phyloP scores from a whole-genome alignment of 2,113 vertebrate genomes.

The Xiphophorus hellerii region DNA sequence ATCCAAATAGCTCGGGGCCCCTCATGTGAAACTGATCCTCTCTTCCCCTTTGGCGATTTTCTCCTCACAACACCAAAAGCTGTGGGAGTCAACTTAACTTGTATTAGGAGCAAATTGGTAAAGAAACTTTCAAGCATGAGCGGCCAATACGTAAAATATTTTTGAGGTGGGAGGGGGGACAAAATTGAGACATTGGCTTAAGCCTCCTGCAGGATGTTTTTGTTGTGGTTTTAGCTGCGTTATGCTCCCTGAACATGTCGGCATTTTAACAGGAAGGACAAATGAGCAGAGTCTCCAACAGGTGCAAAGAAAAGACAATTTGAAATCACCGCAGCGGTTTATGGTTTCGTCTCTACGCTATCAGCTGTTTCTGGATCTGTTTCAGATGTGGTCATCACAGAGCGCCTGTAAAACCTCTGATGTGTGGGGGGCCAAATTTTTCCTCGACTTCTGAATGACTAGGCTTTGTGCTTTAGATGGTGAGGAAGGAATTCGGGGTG shows the following conservation, averaged over 20 bases:
- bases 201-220: constrained; percentile 41
- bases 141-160: constrained; percentile 68
- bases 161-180: constrained; percentile 17
- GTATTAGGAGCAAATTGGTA: constrained; percentile 76
- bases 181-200: constrained; percentile 55
- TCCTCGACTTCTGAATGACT: not conserved
- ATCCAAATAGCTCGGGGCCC: constrained; percentile 77
- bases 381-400: not conserved
- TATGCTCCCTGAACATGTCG: not conserved
- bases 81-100: constrained; percentile 77
- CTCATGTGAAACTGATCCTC: constrained; percentile 82
- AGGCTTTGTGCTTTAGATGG: constrained; percentile 9
- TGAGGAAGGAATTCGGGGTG: constrained; percentile 52
- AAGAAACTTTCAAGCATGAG: constrained; percentile 72
- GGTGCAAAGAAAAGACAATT: not conserved
- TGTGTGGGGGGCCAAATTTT: constrained; percentile 1
- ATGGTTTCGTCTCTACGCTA: not conserved
- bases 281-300: not conserved
- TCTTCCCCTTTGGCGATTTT: constrained; percentile 65
- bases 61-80: constrained; percentile 59
- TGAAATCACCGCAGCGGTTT: not conserved
- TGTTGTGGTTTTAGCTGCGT: constrained; percentile 1
- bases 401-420: not conserved
- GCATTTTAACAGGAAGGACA: not conserved
- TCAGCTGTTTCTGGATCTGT: constrained; percentile 1